Percentiles rank a stretch among this genome's conserved stretches.
Evolutionary conservation across 53 echinoderm and acorn worm species (phyloP).

Genomic region (Luidia sarsii): DNA sequence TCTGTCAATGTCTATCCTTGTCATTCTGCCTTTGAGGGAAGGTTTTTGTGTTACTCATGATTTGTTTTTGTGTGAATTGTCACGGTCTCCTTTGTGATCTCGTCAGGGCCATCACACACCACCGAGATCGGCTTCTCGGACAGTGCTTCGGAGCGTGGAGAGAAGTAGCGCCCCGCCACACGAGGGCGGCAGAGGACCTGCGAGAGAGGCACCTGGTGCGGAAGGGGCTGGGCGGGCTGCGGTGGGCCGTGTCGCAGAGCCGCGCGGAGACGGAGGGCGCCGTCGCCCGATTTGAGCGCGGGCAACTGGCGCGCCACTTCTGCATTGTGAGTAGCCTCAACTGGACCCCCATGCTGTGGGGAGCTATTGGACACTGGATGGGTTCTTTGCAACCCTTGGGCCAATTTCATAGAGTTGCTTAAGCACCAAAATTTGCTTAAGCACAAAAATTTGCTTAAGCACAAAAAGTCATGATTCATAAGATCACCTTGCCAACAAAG

Average conservation of each 20-base stretch:
- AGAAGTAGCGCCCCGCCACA: constrained; percentile 14
- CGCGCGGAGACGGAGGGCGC: constrained; percentile 19
- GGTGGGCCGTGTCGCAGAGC: constrained; percentile 61
- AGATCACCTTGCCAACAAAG: too few species aligned
- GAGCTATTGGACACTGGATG: not conserved
- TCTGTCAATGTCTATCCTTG: too few species aligned
- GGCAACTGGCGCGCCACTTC: constrained; percentile 9
- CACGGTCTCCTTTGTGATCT: not conserved
- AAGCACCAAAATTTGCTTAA: too few species aligned
- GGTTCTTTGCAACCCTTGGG: too few species aligned
- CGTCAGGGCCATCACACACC: constrained; percentile 56
- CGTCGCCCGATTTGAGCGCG: not conserved
- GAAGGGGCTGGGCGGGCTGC: constrained; percentile 63
- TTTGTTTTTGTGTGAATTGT: too few species aligned
- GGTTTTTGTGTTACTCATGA: too few species aligned
- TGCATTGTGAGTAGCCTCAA: constrained; percentile 21
- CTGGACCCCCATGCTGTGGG: not conserved
- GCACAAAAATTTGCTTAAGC: too few species aligned
- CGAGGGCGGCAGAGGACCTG: constrained; percentile 56
- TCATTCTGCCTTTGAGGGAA: too few species aligned
- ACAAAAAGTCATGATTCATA: too few species aligned
- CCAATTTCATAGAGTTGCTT: too few species aligned
- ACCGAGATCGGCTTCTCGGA: constrained; percentile 25
- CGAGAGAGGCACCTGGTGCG: constrained; percentile 49
- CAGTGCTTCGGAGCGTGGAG: constrained; percentile 53